A percentile compares a stretch with the other conserved stretches of the same genome.
Evolutionary conservation across 2,888 invertebrate species (phyloP).

Genomic region (Monochamus alternatus): DNA sequence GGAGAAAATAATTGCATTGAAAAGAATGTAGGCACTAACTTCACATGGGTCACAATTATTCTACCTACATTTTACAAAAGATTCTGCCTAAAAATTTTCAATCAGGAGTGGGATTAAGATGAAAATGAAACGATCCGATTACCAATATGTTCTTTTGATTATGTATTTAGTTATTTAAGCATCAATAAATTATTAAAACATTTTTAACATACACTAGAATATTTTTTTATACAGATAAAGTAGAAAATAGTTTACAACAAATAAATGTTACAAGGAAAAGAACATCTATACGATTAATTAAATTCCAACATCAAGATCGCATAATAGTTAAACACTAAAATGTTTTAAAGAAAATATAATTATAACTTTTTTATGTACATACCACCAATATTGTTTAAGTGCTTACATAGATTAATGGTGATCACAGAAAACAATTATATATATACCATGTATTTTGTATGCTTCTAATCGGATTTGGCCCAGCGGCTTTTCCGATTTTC

Average conservation of each 20-base stretch:
- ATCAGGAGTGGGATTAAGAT: neutral
- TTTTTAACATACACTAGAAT: slow-evolving; percentile 61
- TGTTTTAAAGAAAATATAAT: slow-evolving; percentile 57
- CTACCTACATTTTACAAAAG: no score
- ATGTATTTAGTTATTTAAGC: slow-evolving; percentile 55
- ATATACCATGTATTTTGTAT: slow-evolving; percentile 18
- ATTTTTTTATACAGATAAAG: slow-evolving; percentile 57
- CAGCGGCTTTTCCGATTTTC: neutral
- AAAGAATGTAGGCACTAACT: no score
- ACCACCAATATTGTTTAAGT: slow-evolving; percentile 63
- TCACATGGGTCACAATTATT: no score
- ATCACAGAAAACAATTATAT: slow-evolving; percentile 62
- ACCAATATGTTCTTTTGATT: slow-evolving; percentile 40
- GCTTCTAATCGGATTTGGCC: slow-evolving; percentile 18
- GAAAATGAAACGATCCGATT: slow-evolving; percentile 21
- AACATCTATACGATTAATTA: slow-evolving; percentile 53
- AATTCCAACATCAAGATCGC: slow-evolving; percentile 60
- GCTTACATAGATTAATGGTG: slow-evolving; percentile 63
- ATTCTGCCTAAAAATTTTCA: no score
- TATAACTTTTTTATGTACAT: slow-evolving; percentile 59
- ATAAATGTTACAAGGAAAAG: slow-evolving; percentile 54
- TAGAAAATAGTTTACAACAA: slow-evolving; percentile 56
- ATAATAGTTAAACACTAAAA: slow-evolving; percentile 58
- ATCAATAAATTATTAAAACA: slow-evolving; percentile 65
- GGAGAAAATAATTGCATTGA: no score